Evolutionary conservation across 2,888 invertebrate genomes (phyloP), one percentile per base, ranked within the genome.

Genomic region (Cerastoderma edule): DNA sequence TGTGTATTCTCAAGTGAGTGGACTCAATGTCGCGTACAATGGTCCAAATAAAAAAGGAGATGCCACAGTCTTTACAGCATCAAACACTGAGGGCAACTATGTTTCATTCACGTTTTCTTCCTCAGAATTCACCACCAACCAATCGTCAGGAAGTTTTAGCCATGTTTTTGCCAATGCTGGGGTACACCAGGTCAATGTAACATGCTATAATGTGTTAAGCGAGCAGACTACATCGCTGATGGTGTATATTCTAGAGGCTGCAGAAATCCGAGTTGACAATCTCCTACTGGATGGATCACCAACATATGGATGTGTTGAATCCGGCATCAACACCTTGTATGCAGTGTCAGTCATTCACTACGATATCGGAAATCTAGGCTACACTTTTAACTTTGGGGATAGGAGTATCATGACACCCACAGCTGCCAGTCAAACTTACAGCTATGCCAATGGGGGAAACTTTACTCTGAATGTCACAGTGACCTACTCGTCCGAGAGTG

Each of bases 351-450:
- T 78, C 8, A 75, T 83, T 8, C 80, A 83, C 57, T 80, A 81
- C 53, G 72, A 82, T 60, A 19, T 30, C 19, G 19, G 27, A 22
- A 57, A 30, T 32, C 50, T 86, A 2, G 24, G 24, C 0, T 72
- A 77, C 35, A 72, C 73, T 24, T 87, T 83, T 80, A 30, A 76
- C 39, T 86, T 83, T 67, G 83, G 78, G 16, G 80, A 86, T 66
- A 72, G 71, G 10, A 28, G 16, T 8, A 27, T 35, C 4, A 1
- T 30, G 1, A 46, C 33, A 4, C 64, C 50, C 19, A 27, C 24
- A 0, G 10, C 63, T 22, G 33, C 30, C 33, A 27, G 10, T 24
- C 35, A 27, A 53, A 27, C 57, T 13, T 27, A 85, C 39, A 68
- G 70, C 5, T 87, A 81, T 66, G 57, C 56, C 13, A 32, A 56